These are phyloP conservation scores for Silurus meridionalis DNA, from an alignment of 2,113 vertebrate genomes.

Conservation along the genomic window DNA sequence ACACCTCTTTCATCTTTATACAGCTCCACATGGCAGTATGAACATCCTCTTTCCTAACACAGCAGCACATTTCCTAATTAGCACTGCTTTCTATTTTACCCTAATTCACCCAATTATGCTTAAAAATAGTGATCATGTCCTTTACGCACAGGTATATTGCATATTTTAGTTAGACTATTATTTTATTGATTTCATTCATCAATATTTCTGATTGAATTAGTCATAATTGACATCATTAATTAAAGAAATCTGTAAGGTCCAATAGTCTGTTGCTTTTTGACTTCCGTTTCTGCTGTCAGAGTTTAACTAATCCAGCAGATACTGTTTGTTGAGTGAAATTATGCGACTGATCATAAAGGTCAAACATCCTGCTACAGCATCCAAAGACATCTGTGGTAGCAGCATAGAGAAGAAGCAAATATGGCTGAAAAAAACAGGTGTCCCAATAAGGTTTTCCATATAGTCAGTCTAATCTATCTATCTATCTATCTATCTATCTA, in stretches of 20 bases:
- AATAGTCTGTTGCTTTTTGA: background rate
- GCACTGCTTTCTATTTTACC: background rate
- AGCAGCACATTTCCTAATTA: background rate
- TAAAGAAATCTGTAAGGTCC: constrained; percentile 1
- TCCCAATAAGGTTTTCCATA: too few species aligned
- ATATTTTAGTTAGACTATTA: constrained; percentile 34
- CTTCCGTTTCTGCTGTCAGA: background rate
- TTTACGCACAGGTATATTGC: constrained; percentile 26
- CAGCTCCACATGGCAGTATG: background rate
- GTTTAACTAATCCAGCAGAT: background rate
- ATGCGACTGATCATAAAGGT: background rate
- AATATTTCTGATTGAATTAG: constrained; percentile 10
- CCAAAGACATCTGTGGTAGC: too few species aligned
- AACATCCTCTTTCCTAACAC: constrained; percentile 6
- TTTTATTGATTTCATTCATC: background rate
- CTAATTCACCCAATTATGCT: constrained; percentile 12
- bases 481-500: too few species aligned
- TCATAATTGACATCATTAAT: background rate
- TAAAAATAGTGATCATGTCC: constrained; percentile 1
- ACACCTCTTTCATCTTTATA: background rate
- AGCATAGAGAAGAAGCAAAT: too few species aligned
- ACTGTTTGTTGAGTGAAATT: background rate
- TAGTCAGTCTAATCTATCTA: too few species aligned
- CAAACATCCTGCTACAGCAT: too few species aligned
- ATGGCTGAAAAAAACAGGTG: too few species aligned